Base-by-base conservation (phyloP, 2,888 invertebrate genomes). In the Laothoe populi region DNA sequence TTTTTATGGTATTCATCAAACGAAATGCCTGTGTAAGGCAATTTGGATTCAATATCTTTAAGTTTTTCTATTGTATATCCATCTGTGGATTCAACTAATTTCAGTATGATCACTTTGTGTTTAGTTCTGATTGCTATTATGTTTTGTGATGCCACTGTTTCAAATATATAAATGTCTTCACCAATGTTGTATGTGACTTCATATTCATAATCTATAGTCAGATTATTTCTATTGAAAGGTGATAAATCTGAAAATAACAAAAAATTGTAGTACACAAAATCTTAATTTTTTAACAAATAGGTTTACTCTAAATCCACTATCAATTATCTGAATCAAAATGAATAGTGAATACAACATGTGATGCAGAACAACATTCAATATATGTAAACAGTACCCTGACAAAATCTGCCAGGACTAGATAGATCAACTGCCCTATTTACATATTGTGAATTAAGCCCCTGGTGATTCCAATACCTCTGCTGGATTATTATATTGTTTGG, bases 1-100 rank as follows among this genome's bases (percentile, higher is more conserved):
- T 87, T 87, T 63, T 82, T 87, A 65, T 89, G 88, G 65, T 78
- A 77, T 49, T 78, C 80, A 67, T 93, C 92, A 74, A 92, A 90
- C 7, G 83, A 79, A 66, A 93, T 83, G 45, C 90, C 79, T 0
- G 90, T 92, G 63, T 86, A 89, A 0, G 89, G 84, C 35, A 86
- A 64, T 57, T 82, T 79, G 0, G 88, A 84, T 46, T 85, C 80
- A 24, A 87, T 74, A 66, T 80, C 77, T 68, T 88, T 87, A 0
- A 90, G 49, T 67, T 81, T 79, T 48, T 88, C 81, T 63, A 90
- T 66, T 31, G 69, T 64, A 42, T 87, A 59, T 1, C 63, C 66
- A 13, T 74, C 70, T 44, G 81, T 72, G 0, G 63, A 60, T 44
- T 73, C 70, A 0, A 69, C 44, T 19, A 92, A 70, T 77, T 84